A percentile compares a stretch with the other conserved stretches of the same genome.
These are phyloP conservation scores for Distichodus sexfasciatus DNA, from an alignment of 2,797 vertebrate genomes.

Conservation along the genomic window DNA sequence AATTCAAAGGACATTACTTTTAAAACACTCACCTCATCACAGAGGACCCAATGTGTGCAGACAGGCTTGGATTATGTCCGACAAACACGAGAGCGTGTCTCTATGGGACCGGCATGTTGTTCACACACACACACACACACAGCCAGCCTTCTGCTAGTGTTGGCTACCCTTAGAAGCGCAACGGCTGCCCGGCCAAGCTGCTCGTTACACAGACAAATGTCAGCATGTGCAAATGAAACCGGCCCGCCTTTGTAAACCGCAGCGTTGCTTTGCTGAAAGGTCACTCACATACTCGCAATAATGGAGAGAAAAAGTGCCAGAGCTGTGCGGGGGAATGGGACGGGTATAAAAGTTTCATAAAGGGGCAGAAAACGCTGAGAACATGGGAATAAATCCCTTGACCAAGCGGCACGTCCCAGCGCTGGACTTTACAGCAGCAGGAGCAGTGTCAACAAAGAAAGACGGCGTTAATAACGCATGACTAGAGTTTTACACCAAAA, in stretches of 20 bases:
- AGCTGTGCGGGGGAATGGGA: background rate
- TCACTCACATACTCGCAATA: slow-evolving; percentile 42
- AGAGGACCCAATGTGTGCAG: background rate
- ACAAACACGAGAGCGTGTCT: background rate
- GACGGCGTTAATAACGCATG: slow-evolving; percentile 35
- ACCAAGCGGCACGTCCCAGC: slow-evolving; percentile 3
- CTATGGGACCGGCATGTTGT: background rate
- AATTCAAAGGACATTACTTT: background rate
- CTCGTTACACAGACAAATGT: slow-evolving; percentile 46
- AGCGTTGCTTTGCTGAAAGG: slow-evolving; percentile 40
- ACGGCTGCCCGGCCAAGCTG: slow-evolving; percentile 20
- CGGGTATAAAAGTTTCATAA: slow-evolving; percentile 33
- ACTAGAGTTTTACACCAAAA: slow-evolving; percentile 22
- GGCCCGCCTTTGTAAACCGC: slow-evolving; percentile 19
- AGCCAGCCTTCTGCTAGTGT: background rate
- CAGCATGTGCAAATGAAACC: slow-evolving; percentile 54
- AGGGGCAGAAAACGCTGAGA: slow-evolving; percentile 30
- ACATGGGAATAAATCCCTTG: slow-evolving; percentile 28
- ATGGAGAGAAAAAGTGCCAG: slow-evolving; percentile 11
- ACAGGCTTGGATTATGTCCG: background rate
- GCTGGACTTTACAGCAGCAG: background rate
- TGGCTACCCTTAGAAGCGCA: slow-evolving; percentile 20
- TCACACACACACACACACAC: slow-evolving; percentile 5
- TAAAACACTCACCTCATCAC: background rate
- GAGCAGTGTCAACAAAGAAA: slow-evolving; percentile 11